Conservation (phyloP, 2,113 vertebrate species). For the Pelmatolapia mariae region DNA sequence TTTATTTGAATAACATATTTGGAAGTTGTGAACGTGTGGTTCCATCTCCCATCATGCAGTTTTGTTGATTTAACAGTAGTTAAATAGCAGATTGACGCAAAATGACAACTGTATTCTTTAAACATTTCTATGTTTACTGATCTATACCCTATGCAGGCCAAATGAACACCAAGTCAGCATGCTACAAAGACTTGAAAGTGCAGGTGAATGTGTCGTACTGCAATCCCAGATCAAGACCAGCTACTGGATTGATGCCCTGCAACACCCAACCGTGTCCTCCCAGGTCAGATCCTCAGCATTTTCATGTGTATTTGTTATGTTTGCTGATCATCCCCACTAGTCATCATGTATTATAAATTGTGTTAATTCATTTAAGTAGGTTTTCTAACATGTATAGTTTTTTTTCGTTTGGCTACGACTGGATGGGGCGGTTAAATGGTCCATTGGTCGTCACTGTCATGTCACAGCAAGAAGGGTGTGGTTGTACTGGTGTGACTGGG, state of each 20-base stretch:
- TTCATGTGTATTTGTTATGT: neutral
- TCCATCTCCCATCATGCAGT: neutral
- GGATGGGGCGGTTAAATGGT: neutral
- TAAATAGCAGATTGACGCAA: neutral
- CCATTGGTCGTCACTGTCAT: neutral
- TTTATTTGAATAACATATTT: neutral
- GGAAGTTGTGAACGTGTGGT: neutral
- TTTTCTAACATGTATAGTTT: neutral
- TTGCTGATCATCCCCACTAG: neutral
- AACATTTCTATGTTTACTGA: neutral
- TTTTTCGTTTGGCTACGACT: neutral
- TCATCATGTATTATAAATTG: neutral
- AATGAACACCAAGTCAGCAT: conserved; percentile 76
- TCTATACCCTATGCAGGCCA: conserved; percentile 64
- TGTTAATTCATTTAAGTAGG: neutral
- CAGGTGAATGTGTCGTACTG: conserved; percentile 81
- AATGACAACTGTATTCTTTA: neutral
- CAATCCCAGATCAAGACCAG: conserved; percentile 70
- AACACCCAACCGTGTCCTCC: conserved; percentile 78
- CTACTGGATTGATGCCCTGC: conserved; percentile 71
- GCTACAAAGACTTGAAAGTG: conserved; percentile 77
- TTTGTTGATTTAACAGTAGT: neutral
- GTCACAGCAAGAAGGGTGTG: neutral
- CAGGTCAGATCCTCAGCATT: conserved; percentile 68
- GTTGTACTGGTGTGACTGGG: neutral